Evolutionary conservation across 2,888 invertebrate genomes (phyloP).

Genomic region (Dermolepida albohirtum): DNA sequence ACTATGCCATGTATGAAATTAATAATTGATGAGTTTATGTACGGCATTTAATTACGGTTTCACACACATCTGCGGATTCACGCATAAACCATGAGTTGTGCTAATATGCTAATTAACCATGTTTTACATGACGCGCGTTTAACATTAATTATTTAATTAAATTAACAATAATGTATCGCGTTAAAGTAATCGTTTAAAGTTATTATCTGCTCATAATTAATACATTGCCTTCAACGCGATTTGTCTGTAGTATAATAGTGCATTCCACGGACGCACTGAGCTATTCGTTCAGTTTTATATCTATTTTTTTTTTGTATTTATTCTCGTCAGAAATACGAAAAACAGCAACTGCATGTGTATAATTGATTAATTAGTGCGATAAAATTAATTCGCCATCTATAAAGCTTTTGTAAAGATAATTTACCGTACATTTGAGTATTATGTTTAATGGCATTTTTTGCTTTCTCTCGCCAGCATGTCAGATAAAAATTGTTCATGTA

Average conservation of each 20-base stretch:
- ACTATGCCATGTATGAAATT: constrained; percentile 18
- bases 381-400: constrained; percentile 11
- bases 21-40: constrained; percentile 33
- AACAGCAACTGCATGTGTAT: constrained; percentile 4
- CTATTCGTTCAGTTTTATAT: neutral
- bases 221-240: constrained; percentile 22
- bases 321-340: neutral
- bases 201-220: constrained; percentile 32
- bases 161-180: constrained; percentile 36
- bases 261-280: constrained; percentile 10
- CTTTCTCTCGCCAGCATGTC: too few relatives aligned
- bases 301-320: constrained; percentile 1
- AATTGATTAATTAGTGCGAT: constrained; percentile 24
- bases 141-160: constrained; percentile 41
- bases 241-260: constrained; percentile 14
- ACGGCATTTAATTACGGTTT: constrained; percentile 38
- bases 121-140: constrained; percentile 31
- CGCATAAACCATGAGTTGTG: constrained; percentile 8
- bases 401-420: constrained; percentile 8
- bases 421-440: neutral
- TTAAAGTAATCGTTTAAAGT: constrained; percentile 29
- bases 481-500: too few relatives aligned
- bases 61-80: constrained; percentile 36
- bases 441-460: too few relatives aligned
- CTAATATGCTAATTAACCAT: constrained; percentile 39